Percentiles rank a stretch among this genome's conserved stretches.
Evolutionary conservation across 2,113 vertebrate genomes (phyloP).

Genomic region (Elephantulus edwardii): DNA sequence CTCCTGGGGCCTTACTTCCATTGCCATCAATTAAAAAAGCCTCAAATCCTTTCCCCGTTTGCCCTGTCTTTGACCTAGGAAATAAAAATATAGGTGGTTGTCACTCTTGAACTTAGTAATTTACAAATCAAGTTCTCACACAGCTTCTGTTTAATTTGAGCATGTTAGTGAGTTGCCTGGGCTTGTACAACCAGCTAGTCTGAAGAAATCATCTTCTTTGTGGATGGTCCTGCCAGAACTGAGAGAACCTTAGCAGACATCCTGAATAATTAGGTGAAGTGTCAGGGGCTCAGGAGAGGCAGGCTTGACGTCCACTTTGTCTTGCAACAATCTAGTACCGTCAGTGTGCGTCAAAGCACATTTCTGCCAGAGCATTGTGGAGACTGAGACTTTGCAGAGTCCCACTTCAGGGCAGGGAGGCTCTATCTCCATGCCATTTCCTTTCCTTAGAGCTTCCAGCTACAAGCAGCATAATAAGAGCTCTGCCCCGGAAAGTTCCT

Average conservation of each 20-base stretch:
- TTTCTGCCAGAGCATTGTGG: background rate
- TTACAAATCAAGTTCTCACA: slow-evolving; percentile 46
- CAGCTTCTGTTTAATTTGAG: slow-evolving; percentile 10
- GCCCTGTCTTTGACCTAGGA: background rate
- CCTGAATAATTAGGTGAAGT: slow-evolving; percentile 34
- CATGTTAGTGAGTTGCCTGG: background rate
- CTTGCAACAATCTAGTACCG: background rate
- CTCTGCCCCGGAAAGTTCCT: background rate
- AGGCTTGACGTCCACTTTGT: background rate
- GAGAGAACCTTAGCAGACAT: slow-evolving; percentile 39
- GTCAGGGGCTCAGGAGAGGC: background rate
- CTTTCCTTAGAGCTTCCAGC: background rate
- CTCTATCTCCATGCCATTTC: background rate
- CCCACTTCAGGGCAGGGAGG: background rate
- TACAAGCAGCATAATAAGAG: background rate
- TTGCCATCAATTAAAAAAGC: background rate
- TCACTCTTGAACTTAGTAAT: slow-evolving; percentile 42
- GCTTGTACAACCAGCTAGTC: background rate
- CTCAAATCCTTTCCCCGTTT: background rate
- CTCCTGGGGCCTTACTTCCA: background rate
- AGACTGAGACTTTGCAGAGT: background rate
- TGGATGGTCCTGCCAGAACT: slow-evolving; percentile 30
- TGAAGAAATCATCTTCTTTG: slow-evolving; percentile 22
- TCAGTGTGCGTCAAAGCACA: background rate
- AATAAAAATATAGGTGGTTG: slow-evolving; percentile 14